phyloP scores from a whole-genome alignment of 2,888 invertebrate genomes.

The Diarsia brunnea region DNA sequence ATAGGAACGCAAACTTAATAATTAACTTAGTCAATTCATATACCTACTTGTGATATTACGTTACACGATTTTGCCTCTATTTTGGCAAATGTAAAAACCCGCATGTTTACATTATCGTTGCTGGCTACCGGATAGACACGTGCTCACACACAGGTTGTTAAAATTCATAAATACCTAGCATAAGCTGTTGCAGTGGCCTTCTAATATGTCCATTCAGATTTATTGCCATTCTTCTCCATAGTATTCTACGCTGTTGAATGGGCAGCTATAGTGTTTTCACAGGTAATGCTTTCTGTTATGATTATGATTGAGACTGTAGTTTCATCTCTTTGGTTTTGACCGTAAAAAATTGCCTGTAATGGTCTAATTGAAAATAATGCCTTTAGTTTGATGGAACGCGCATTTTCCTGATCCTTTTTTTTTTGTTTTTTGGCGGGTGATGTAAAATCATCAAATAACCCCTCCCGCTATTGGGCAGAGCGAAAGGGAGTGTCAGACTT shows the following conservation, averaged over 20 bases:
- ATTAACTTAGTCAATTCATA: not conserved
- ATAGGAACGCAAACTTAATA: not conserved
- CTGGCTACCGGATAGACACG: not conserved
- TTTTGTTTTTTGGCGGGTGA: too few relatives aligned
- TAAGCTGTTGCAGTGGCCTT: not conserved
- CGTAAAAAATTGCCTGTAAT: not conserved
- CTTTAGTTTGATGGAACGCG: not conserved
- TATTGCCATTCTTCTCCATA: not conserved
- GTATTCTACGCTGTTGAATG: not conserved
- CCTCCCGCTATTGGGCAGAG: too few relatives aligned
- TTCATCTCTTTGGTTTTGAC: not conserved
- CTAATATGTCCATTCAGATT: not conserved
- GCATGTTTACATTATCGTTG: not conserved
- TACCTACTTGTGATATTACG: not conserved
- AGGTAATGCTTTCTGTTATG: not conserved
- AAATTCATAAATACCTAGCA: not conserved
- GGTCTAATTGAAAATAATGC: not conserved
- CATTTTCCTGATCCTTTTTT: not conserved
- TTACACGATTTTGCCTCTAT: not conserved
- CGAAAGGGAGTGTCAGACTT: too few relatives aligned
- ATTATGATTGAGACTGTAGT: not conserved
- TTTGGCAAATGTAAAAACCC: not conserved
- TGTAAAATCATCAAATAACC: too few relatives aligned
- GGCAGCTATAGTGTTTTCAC: not conserved
- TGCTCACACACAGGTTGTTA: not conserved